Base-by-base conservation (phyloP, 2,797 vertebrate genomes). In the Rachycentron canadum region DNA sequence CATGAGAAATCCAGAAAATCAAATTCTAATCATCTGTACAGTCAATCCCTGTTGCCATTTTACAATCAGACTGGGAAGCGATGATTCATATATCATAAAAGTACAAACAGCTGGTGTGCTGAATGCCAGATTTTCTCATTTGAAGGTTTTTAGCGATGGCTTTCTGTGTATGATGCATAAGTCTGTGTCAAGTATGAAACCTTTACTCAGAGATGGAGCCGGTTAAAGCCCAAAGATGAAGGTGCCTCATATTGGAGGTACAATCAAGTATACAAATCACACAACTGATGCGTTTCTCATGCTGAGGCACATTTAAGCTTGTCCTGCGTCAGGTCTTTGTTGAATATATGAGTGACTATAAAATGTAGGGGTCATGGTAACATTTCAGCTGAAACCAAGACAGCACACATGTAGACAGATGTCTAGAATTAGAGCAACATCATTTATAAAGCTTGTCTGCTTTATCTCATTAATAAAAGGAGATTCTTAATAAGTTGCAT, bases 161-260 rank as follows among this genome's bases (percentile, higher is more conserved):
- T 82, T 78, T 86, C 69, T 77, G 19, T 49, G 60, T 57, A 79
- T 57, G 57, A 69, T 83, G 85, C 85, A 90, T 88, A 78, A 68
- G 57, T 69, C 52, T 61, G 23, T 73, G n/a, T 88, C 66, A 79
- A 73, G 55, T 70, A 81, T 71, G 21, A 78, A 73, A 26, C 38
- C 16, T 68, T 58, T 38, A 69, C 36, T 62, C 14, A 73, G 50
- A 64, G 58, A 59, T 30, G 23, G 4, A 72, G 41, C n/a, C 36
- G 63, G 11, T 70, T 63, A 36, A 61, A 81, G 30, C 41, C 63
- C 60, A 55, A n/a, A 60, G 11, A 11, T 70, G 14, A 45, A 52
- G 36, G 34, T 69, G 58, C 52, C 53, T 73, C 53, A 62, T 64
- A 73, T 14, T 68, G 53, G 62, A 84, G 41, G 63, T 84, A 76